Percentiles rank a stretch among this genome's conserved stretches.
These are phyloP conservation scores for Rhabdornis inornatus DNA, from an alignment of 2,113 vertebrate species.

Conservation along the genomic window DNA sequence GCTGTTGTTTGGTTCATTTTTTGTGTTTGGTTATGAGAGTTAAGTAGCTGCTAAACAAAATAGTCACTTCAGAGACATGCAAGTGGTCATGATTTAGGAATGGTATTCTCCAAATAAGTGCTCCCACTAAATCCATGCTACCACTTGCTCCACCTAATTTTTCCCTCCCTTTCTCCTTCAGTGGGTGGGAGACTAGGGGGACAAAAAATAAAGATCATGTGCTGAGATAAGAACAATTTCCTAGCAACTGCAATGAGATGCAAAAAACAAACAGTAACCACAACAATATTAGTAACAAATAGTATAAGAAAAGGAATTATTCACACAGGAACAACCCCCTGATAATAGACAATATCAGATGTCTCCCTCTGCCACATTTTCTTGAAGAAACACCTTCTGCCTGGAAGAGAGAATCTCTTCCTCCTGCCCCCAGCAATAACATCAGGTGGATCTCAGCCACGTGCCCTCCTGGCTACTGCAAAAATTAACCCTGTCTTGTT, in stretches of 20 bases:
- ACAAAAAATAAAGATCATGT: neutral
- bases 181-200: neutral
- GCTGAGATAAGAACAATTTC: neutral
- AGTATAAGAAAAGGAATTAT: neutral
- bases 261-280: neutral
- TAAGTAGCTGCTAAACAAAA: neutral
- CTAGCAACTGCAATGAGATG: neutral
- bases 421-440: neutral
- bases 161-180: neutral
- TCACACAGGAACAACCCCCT: neutral
- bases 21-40: neutral
- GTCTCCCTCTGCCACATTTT: neutral
- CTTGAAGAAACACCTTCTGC: neutral
- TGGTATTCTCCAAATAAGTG: neutral
- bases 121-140: neutral
- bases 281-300: neutral
- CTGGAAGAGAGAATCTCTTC: neutral
- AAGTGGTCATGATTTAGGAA: neutral
- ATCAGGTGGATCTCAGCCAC: no score
- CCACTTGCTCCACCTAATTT: rapidly evolving
- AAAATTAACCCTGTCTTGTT: neutral
- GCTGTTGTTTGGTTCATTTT: neutral
- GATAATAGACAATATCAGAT: neutral
- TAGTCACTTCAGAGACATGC: neutral
- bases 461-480: neutral